Base-by-base conservation (phyloP, 2,113 vertebrate genomes). In the Hipposideros armiger region DNA sequence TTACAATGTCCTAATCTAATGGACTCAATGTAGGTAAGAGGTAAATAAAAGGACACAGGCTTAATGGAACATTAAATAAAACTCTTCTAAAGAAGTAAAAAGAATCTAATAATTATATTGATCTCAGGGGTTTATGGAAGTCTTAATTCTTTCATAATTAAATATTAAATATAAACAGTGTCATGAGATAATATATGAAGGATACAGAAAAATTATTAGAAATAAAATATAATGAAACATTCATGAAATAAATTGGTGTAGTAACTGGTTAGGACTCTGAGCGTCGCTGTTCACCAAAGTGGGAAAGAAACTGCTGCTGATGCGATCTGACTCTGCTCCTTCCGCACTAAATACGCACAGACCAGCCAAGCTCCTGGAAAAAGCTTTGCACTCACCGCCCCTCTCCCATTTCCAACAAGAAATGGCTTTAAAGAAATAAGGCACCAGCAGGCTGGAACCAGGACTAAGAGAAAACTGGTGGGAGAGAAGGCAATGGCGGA, bases 211-310 rank as follows among this genome's bases (percentile, higher is more conserved):
- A 95, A 95, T 28, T 84, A 64, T 74, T 94, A 72, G 24, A 97
- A 96, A 95, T 88, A 60, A 94, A 90, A 85, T 52, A 67, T 11
- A 86, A 62, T 45, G 30, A 76, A 95, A 95, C 30, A 73, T 36
- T 54, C 24, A 86, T 45, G 36, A 69, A 77, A 78, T 86, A 50
- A 94, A 90, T 64, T 60, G 87, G 69, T 98, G 97, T 93, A 97
- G 90, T 98, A 97, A 97, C 95, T 72, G 13, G 36, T 95, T 97
- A 94, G 60, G 88, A 95, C 98, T 98, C 98, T 97, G 97, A 77
- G 98, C 93, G 98, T 98, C 98, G 96, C 98, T 98, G 97, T 98
- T 98, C 78, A 98, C 98, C 96, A 97, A 92, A 96, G 74, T 97
- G 96, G 95, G 74, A 91, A 80, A 96, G 36, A 97, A 94, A 54